These are phyloP conservation scores for Orius insidiosus DNA, from an alignment of 1,140 invertebrate species.

Conservation along the genomic window DNA sequence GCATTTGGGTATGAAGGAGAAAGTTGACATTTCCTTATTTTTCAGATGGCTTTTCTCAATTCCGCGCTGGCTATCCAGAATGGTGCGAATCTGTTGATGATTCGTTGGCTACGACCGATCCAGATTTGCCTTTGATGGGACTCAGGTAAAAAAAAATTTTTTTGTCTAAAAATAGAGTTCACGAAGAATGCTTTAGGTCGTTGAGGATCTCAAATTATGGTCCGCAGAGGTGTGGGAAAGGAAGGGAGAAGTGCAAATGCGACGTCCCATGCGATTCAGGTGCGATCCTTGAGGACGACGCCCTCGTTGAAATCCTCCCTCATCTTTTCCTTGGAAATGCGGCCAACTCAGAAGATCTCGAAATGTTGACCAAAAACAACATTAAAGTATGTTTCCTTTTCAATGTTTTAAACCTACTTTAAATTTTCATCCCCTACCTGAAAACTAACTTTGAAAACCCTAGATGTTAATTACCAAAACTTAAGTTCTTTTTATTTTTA, in stretches of 20 bases:
- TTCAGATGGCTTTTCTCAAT: slow-evolving; percentile 69
- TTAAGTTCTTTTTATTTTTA: slow-evolving; percentile 27
- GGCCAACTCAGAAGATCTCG: slow-evolving; percentile 74
- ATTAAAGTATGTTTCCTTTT: slow-evolving; percentile 67
- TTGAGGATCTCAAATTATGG: slow-evolving; percentile 45
- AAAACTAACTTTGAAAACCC: no score
- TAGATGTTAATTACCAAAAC: background rate
- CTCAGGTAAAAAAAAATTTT: no score
- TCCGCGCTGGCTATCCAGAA: slow-evolving; percentile 66
- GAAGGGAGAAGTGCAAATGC: slow-evolving; percentile 7
- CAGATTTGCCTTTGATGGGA: slow-evolving; percentile 36
- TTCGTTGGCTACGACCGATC: slow-evolving; percentile 17
- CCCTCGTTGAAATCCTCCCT: slow-evolving; percentile 83
- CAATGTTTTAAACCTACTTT: no score
- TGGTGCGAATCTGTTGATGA: slow-evolving; percentile 51
- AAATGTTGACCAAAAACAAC: slow-evolving; percentile 67
- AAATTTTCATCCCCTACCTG: no score
- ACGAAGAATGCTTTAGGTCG: slow-evolving; percentile 30
- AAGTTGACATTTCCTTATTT: no score
- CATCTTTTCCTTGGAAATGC: slow-evolving; percentile 87
- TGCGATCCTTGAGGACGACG: slow-evolving; percentile 34
- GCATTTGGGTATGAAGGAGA: no score
- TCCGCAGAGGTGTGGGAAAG: background rate
- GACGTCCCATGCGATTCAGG: slow-evolving; percentile 7
- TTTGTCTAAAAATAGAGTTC: no score